phyloP scores from a whole-genome alignment of 1,140 invertebrate genomes.

The Gonioctena quinquepunctata region DNA sequence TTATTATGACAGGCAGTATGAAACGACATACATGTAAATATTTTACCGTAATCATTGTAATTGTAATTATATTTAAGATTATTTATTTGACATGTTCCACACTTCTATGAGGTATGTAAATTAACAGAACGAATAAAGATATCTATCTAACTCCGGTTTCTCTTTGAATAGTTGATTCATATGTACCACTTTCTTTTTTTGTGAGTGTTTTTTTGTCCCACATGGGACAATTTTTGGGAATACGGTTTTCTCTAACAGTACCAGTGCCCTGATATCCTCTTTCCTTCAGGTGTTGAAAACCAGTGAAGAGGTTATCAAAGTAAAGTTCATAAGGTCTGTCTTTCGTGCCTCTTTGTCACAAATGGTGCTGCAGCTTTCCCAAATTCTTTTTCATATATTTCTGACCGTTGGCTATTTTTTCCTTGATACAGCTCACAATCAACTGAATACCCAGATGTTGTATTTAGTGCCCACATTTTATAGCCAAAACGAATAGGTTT shows the following conservation, averaged over 20 bases:
- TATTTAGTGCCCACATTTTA: constrained; percentile 33
- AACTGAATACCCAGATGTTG: constrained; percentile 24
- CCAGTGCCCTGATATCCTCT: constrained; percentile 31
- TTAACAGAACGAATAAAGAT: too few species aligned
- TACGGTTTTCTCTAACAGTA: constrained; percentile 38
- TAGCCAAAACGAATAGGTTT: constrained; percentile 37
- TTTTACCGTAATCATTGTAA: too few species aligned
- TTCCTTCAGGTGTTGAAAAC: constrained; percentile 26
- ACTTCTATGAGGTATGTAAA: too few species aligned
- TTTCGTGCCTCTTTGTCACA: too few species aligned
- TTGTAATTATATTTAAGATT: too few species aligned
- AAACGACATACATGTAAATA: too few species aligned
- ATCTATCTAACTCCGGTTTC: constrained; percentile 3
- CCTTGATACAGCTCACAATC: not conserved
- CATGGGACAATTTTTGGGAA: constrained; percentile 30
- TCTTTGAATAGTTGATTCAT: constrained; percentile 7
- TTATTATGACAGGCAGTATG: too few species aligned
- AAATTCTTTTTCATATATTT: not conserved
- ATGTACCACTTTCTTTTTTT: constrained; percentile 22
- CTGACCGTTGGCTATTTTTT: not conserved
- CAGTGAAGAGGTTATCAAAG: constrained; percentile 45
- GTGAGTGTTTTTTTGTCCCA: constrained; percentile 23
- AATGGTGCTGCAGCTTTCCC: not conserved
- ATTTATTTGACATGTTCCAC: too few species aligned
- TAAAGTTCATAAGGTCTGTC: constrained; percentile 36